Percentiles rank a stretch among this genome's conserved stretches.
These are phyloP conservation scores for Germaria angustata DNA, from an alignment of 2,888 invertebrate genomes.

Conservation along the genomic window DNA sequence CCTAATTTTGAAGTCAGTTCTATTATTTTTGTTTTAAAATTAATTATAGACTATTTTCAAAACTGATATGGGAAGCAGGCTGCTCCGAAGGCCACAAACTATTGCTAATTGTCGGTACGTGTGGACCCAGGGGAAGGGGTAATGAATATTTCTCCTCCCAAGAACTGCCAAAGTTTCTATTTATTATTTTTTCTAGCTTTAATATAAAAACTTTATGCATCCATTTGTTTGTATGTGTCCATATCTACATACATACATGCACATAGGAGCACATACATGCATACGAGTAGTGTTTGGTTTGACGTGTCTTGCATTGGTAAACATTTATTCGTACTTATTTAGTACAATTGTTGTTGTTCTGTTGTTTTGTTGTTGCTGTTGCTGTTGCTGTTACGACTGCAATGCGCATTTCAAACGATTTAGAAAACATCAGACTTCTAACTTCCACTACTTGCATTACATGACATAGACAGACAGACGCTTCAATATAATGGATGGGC, in stretches of 20 bases:
- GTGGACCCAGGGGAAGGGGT: too few relatives aligned
- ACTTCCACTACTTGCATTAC: neutral
- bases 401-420: slow-evolving; percentile 65
- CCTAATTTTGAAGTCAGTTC: too few relatives aligned
- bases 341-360: slow-evolving; percentile 33
- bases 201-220: too few relatives aligned
- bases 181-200: too few relatives aligned
- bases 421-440: slow-evolving; percentile 56
- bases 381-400: slow-evolving; percentile 46
- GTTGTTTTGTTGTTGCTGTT: slow-evolving; percentile 13
- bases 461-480: neutral
- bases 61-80: too few relatives aligned
- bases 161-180: too few relatives aligned
- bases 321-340: slow-evolving; percentile 25
- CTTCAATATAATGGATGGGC: neutral
- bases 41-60: too few relatives aligned
- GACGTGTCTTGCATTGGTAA: slow-evolving; percentile 62
- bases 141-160: too few relatives aligned
- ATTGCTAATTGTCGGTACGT: too few relatives aligned
- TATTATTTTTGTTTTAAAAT: too few relatives aligned
- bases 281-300: neutral
- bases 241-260: neutral
- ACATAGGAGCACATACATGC: too few relatives aligned
- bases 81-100: too few relatives aligned
- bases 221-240: neutral